These are phyloP conservation scores for Epistrophe grossulariae DNA, from an alignment of 2,888 invertebrate genomes.

Conservation along the genomic window DNA sequence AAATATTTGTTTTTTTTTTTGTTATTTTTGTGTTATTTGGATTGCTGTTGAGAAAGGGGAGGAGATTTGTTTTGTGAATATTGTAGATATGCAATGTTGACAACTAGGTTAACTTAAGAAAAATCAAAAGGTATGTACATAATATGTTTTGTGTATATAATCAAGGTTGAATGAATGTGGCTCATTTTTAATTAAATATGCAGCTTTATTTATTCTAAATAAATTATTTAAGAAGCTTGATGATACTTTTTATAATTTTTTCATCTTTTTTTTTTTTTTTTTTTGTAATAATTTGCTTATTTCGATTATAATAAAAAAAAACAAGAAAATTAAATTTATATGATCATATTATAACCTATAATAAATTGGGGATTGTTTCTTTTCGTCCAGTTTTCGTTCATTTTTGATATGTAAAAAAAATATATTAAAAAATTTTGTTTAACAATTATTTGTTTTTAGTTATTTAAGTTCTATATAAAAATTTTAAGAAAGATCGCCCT, in stretches of 20 bases:
- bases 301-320: too few species aligned
- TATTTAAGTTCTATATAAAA: too few species aligned
- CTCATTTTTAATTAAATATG: background rate
- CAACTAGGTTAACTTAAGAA: constrained; percentile 18
- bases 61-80: constrained; percentile 15
- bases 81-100: constrained; percentile 11
- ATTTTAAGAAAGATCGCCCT: too few species aligned
- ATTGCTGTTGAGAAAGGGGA: constrained; percentile 1
- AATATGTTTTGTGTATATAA: too few species aligned
- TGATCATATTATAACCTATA: too few species aligned
- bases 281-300: too few species aligned
- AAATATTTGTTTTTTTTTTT: background rate
- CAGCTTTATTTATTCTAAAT: background rate
- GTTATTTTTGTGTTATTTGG: background rate
- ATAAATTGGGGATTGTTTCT: too few species aligned
- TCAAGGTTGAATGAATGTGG: background rate
- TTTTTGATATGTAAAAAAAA: too few species aligned
- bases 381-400: too few species aligned
- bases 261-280: background rate
- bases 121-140: background rate
- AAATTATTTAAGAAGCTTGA: background rate
- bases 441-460: too few species aligned
- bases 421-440: too few species aligned
- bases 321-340: too few species aligned
- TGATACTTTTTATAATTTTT: background rate